Evolutionary conservation across 2,113 vertebrate genomes (phyloP), one percentile per base, ranked within the genome.

Genomic region (Gadus macrocephalus): DNA sequence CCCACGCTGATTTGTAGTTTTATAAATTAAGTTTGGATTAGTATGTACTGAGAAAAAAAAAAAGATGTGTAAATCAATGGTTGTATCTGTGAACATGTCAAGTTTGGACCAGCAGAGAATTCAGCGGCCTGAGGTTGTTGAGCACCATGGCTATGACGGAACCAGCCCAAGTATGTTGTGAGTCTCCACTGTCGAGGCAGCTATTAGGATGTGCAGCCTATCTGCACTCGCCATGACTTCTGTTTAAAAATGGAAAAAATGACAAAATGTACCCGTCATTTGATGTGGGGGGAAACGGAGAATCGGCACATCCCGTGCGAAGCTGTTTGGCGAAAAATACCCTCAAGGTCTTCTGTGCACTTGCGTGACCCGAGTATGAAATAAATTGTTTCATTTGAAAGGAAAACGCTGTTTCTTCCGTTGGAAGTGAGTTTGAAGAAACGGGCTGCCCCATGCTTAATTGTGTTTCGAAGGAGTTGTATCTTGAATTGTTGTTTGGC

Each of bases 311-410:
- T 92, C 95, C 94, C 94, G 84, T 93, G 92, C 92, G 90, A 95
- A 94, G 94, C 94, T 96, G 94, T 96, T 95, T 91, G 93, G 93
- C 2, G 2, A 49, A 92, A 17, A 17, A 92, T 93, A 93, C 85
- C 89, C 83, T 85, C 86, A 77, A 89, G 91, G 95, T 93, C 95
- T 87, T 90, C 93, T 93, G 93, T 91, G 94, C 94, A 92, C 93
- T 93, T 88, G 94, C 93, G 94, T 96, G 94, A 95, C 95, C 94
- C 94, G 93, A 92, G 94, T 96, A 91, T 98, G 93, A 98, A 49
- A 98, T 98, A 98, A 98, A 99, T 98, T 92, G 95, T 95, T 94
- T 97, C 95, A 96, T 97, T 96, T 96, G 95, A 96, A 95, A 95
- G 95, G 95, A 90, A 90, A 90, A 86, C 77, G 86, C 78, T 94